Evolutionary conservation across 2,797 vertebrate species (phyloP), one percentile per base, ranked within the genome.

Genomic region (Lepus oiostolus): DNA sequence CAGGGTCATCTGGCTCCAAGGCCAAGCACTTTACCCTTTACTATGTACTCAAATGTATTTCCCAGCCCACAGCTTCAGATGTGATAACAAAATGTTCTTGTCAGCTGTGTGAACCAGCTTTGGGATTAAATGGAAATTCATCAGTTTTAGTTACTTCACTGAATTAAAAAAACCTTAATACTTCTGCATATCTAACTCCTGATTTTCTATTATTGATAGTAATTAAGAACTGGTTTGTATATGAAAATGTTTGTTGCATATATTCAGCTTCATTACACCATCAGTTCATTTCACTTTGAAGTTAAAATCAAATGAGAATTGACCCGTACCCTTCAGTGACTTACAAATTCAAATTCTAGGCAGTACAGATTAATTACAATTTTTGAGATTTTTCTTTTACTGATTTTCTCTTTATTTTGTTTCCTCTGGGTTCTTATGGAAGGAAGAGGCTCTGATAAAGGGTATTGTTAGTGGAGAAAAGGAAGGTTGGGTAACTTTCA

Each of bases 361-460:
- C 47, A 84, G 35, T 4, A 76, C n/a, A 71, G 28, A n/a, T 74
- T 70, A 42, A 77, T 62, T n/a, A 47, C n/a, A 28, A 42, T 30
- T 72, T 92, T 82, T 94, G 71, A 80, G 16, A 24, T 42, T 87
- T 84, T 74, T 85, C 74, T 87, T 38, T 88, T 70, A 28, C 32
- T 72, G 67, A 52, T 67, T 91, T 86, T 65, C 71, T 91, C 42
- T 35, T 86, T 94, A 63, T 90, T 93, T 90, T 9, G 38, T 93
- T 90, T 92, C 38, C 68, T 95, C 68, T 11, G 71, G 26, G 24
- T 84, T 93, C 62, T 83, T 84, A 24, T n/a, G 67, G 71, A 89
- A 95, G 91, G 88, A 86, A 85, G 74, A 88, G 35, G 13, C 26
- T 93, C 30, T 76, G 88, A 75, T 94, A 80, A 86, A 84, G 32